Evolutionary conservation across 2,113 vertebrate species (phyloP).

Genomic region (Solea solea): DNA sequence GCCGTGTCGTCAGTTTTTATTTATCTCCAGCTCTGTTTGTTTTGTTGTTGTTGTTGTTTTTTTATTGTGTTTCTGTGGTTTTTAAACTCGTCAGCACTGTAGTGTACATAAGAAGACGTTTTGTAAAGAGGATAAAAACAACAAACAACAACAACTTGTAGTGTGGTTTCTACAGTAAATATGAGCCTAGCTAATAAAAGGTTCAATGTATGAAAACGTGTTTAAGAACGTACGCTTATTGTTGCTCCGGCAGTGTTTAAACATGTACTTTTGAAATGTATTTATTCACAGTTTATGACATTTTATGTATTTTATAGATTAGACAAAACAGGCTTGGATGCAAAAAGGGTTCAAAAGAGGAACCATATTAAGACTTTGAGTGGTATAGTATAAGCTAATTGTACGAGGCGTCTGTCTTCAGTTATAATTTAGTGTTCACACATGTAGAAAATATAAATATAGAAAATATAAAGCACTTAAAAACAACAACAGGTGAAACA

Average conservation of each 20-base stretch:
- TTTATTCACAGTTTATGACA: background rate
- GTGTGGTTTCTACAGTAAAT: slow-evolving; percentile 98
- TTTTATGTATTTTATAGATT: background rate
- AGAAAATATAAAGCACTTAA: too few relatives aligned
- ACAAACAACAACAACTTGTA: slow-evolving; percentile 80
- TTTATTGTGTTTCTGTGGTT: slow-evolving; percentile 70
- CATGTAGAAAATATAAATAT: too few relatives aligned
- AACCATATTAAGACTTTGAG: too few relatives aligned
- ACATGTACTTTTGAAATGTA: background rate
- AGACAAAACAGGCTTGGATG: too few relatives aligned
- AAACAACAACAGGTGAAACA: too few relatives aligned
- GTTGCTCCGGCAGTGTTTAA: background rate
- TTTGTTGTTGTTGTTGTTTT: slow-evolving; percentile 45
- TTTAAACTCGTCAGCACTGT: slow-evolving; percentile 95
- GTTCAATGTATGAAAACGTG: slow-evolving; percentile 78
- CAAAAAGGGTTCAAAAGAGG: too few relatives aligned
- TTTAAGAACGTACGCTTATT: background rate
- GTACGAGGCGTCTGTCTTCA: too few relatives aligned
- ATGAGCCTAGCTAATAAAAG: slow-evolving; percentile 95
- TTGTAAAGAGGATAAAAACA: slow-evolving; percentile 83
- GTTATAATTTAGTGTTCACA: too few relatives aligned
- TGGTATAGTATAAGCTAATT: too few relatives aligned
- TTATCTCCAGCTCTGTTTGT: slow-evolving; percentile 84
- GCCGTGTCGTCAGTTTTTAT: slow-evolving; percentile 87
- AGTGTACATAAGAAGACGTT: slow-evolving; percentile 96